Conservation (phyloP, 2,888 invertebrate genomes). For the Coleophora deauratella region DNA sequence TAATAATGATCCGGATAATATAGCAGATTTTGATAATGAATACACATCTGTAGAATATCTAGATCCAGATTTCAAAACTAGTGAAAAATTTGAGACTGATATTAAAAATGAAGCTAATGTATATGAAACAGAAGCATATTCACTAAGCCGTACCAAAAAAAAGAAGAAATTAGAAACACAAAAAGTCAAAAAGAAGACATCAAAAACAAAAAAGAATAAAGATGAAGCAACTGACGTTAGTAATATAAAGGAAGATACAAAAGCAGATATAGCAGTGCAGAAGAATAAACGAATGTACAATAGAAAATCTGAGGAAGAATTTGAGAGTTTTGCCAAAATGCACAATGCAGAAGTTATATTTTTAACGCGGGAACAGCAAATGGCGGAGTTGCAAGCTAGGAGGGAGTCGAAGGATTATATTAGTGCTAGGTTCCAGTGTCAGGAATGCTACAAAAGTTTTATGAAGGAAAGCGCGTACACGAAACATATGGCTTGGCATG, state of each 20-base stretch:
- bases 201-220: not conserved
- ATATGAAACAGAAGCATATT: no score
- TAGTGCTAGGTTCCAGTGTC: constrained; percentile 23
- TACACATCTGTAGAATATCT: not conserved
- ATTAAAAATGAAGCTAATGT: not conserved
- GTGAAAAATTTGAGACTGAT: not conserved
- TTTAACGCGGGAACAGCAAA: constrained; percentile 16
- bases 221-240: not conserved
- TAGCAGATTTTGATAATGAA: not conserved
- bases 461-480: constrained; percentile 20
- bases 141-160: not conserved
- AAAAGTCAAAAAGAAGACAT: not conserved
- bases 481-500: constrained; percentile 25
- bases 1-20: not conserved
- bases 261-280: not conserved
- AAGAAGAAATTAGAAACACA: not conserved
- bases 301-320: constrained; percentile 1
- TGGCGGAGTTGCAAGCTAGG: constrained; percentile 19
- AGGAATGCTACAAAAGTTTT: constrained; percentile 24
- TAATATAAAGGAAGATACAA: not conserved
- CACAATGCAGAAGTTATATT: constrained; percentile 5
- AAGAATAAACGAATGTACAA: constrained; percentile 1
- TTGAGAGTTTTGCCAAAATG: not conserved
- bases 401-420: constrained; percentile 20
- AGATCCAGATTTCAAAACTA: not conserved